These are phyloP conservation scores for Exocentrus adspersus DNA, from an alignment of 2,888 invertebrate species.

Conservation along the genomic window DNA sequence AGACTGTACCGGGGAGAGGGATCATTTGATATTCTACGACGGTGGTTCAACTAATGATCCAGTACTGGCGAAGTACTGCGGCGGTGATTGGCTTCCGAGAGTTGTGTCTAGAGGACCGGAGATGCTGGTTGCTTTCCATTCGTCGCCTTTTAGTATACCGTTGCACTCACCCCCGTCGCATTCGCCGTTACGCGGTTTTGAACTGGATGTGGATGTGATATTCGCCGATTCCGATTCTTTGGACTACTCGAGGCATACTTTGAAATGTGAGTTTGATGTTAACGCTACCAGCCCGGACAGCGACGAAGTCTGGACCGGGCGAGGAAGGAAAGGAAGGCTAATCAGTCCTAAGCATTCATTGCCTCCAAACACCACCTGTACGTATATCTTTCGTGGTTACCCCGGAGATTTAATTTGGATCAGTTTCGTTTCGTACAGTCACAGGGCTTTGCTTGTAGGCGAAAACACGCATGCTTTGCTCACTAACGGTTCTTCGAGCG, in stretches of 20 bases:
- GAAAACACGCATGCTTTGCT: slow-evolving; percentile 58
- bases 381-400: slow-evolving; percentile 84
- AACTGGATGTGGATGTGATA: slow-evolving; percentile 87
- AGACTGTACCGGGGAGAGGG: slow-evolving; percentile 84
- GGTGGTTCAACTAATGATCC: slow-evolving; percentile 85
- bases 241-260: slow-evolving; percentile 76
- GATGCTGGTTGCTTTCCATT: slow-evolving; percentile 89
- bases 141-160: slow-evolving; percentile 85
- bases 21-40: slow-evolving; percentile 87
- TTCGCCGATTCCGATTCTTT: slow-evolving; percentile 89
- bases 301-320: slow-evolving; percentile 67
- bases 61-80: slow-evolving; percentile 87
- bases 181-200: slow-evolving; percentile 81
- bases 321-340: slow-evolving; percentile 77
- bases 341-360: slow-evolving; percentile 85
- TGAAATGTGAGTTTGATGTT: slow-evolving; percentile 78
- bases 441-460: slow-evolving; percentile 76
- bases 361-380: slow-evolving; percentile 87
- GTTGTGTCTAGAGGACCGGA: slow-evolving; percentile 81
- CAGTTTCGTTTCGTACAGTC: slow-evolving; percentile 86
- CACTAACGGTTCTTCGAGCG: slow-evolving; percentile 56
- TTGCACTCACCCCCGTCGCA: slow-evolving; percentile 72
- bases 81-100: slow-evolving; percentile 85
- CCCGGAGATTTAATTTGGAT: slow-evolving; percentile 86
- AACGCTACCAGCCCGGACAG: slow-evolving; percentile 77